Evolutionary conservation across 2,113 vertebrate species (phyloP).

Genomic region (Puffinus mauretanicus): DNA sequence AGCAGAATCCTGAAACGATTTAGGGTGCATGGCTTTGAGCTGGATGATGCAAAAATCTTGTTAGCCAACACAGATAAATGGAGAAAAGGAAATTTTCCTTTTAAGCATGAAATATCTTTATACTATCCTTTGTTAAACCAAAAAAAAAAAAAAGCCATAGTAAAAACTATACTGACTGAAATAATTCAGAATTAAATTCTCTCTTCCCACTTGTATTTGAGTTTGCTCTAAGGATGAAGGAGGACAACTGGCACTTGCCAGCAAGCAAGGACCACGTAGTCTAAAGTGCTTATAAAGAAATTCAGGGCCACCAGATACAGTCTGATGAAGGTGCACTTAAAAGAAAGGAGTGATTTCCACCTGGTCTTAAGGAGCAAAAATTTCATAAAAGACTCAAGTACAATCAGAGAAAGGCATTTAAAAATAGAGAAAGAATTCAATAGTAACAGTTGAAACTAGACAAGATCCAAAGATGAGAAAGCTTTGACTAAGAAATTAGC

Average conservation of each 20-base stretch:
- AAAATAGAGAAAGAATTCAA: not conserved
- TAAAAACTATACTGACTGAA: not conserved
- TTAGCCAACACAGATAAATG: not conserved
- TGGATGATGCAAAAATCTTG: not conserved
- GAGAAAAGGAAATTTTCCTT: not conserved
- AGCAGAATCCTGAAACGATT: not conserved
- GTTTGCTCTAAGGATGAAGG: constrained; percentile 10
- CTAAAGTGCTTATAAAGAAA: not conserved
- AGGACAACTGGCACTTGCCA: not conserved
- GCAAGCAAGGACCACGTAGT: not conserved
- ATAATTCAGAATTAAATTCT: not conserved
- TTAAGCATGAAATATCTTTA: not conserved
- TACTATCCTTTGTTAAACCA: not conserved
- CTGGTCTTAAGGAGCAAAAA: not conserved
- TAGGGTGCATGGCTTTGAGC: not conserved
- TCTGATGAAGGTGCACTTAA: not conserved
- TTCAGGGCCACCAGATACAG: not conserved
- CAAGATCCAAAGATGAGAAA: not conserved
- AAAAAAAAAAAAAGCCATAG: not conserved
- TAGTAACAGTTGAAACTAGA: not conserved
- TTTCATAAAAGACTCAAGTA: not conserved
- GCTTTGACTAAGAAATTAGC: not conserved
- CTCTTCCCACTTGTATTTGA: not conserved
- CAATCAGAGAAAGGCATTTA: not conserved
- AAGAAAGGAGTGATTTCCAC: not conserved